phyloP scores from a whole-genome alignment of 2,888 invertebrate species.

The Gymnocheta viridis region DNA sequence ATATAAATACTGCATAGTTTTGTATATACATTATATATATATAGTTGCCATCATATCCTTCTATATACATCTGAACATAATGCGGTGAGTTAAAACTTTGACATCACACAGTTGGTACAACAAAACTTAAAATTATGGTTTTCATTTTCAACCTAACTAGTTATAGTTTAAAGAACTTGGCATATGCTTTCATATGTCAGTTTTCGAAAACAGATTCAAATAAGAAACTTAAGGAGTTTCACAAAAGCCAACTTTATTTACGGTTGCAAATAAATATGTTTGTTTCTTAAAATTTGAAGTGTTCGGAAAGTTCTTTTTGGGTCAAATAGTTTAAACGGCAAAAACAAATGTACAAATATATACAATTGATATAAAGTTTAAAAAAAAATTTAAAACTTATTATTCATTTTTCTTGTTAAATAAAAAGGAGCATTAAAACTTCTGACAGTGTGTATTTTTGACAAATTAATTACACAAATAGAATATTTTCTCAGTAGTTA shows the following conservation, averaged over 20 bases:
- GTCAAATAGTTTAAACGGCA: not conserved
- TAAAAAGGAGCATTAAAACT: not conserved
- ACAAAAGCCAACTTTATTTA: not conserved
- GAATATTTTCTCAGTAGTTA: too few relatives aligned
- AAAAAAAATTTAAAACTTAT: not conserved
- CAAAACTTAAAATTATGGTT: constrained; percentile 31
- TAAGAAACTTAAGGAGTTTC: not conserved
- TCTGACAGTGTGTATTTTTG: too few relatives aligned
- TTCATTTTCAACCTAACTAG: constrained; percentile 33
- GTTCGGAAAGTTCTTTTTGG: not conserved
- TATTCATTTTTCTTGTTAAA: not conserved
- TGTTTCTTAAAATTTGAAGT: not conserved
- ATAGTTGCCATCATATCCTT: too few relatives aligned
- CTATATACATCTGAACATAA: not conserved
- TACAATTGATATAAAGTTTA: too few relatives aligned
- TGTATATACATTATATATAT: not conserved
- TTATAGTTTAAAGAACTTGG: constrained; percentile 54
- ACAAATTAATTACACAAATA: too few relatives aligned
- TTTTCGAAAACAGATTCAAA: not conserved
- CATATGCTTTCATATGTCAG: constrained; percentile 38
- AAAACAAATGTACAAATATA: not conserved
- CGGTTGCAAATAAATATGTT: not conserved
- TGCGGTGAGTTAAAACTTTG: constrained; percentile 59
- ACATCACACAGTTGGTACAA: constrained; percentile 43
- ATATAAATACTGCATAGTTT: not conserved